A percentile compares a stretch with the other conserved stretches of the same genome.
These are phyloP conservation scores for Nebria ingens DNA, from an alignment of 1,140 invertebrate species.

Conservation along the genomic window DNA sequence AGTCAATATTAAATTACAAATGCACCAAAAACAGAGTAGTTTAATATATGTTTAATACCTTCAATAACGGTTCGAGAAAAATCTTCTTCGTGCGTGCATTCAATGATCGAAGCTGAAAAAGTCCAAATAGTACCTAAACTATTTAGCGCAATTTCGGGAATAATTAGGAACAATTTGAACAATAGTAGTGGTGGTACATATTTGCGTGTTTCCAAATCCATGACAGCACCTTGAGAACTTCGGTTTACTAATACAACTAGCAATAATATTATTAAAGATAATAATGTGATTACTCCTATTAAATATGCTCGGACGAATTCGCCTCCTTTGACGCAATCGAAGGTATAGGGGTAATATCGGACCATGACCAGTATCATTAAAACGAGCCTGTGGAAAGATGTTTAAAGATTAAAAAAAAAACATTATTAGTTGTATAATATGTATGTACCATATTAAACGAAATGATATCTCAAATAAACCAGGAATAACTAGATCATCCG, in stretches of 20 bases:
- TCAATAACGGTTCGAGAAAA: conserved; percentile 63
- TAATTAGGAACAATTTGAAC: conserved; percentile 55
- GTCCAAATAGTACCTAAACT: conserved; percentile 73
- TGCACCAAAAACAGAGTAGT: neutral
- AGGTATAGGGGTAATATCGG: conserved; percentile 51
- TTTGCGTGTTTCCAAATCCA: conserved; percentile 52
- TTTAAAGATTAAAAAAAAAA: neutral
- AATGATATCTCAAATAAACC: conserved; percentile 64
- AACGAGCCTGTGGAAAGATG: conserved; percentile 44
- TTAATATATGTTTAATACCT: conserved; percentile 37
- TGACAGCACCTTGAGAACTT: conserved; percentile 57
- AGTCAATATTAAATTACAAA: neutral
- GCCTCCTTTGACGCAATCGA: conserved; percentile 50
- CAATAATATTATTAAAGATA: conserved; percentile 47
- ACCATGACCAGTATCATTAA: conserved; percentile 51
- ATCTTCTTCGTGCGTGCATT: conserved; percentile 51
- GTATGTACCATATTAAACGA: conserved; percentile 55
- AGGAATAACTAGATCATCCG: conserved; percentile 69
- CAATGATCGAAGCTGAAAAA: conserved; percentile 51
- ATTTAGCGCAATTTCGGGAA: conserved; percentile 68
- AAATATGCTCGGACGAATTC: conserved; percentile 56
- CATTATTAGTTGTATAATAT: conserved; percentile 6
- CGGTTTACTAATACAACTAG: conserved; percentile 54
- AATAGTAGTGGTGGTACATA: conserved; percentile 54
- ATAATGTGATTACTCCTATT: conserved; percentile 49